Conservation (phyloP, 2,113 vertebrate species). For the Halichoeres trimaculatus region DNA sequence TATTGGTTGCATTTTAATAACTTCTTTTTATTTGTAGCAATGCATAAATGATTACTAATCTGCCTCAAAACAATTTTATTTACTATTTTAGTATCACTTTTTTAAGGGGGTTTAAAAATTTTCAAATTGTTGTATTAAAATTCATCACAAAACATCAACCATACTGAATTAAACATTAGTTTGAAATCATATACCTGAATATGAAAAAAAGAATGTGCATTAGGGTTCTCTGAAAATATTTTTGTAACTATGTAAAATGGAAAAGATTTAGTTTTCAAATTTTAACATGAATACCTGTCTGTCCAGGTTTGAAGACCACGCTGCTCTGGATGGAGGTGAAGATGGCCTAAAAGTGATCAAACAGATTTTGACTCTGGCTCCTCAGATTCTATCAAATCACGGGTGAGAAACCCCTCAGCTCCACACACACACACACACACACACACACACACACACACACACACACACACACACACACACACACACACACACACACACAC, state of each 20-base stretch:
- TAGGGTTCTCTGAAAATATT: neutral
- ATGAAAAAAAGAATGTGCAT: neutral
- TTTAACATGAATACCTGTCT: neutral
- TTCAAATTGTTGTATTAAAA: neutral
- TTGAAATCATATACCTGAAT: neutral
- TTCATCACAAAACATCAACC: neutral
- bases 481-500: conserved; percentile 27
- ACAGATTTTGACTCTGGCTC: conserved; percentile 86
- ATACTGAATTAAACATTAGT: neutral
- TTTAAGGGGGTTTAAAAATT: too few relatives aligned
- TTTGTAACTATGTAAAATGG: too few relatives aligned
- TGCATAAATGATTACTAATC: neutral
- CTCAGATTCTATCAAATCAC: conserved; percentile 83
- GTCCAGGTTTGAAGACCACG: conserved; percentile 90
- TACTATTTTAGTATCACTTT: neutral
- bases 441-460: conserved; percentile 10
- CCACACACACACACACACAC: conserved; percentile 3
- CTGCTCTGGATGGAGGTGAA: conserved; percentile 90
- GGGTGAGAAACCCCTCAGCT: conserved; percentile 81
- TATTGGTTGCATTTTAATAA: neutral
- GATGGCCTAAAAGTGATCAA: conserved; percentile 90
- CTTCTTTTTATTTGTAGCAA: neutral
- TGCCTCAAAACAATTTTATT: neutral
- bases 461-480: neutral
- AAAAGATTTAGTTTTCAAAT: neutral